Base-by-base conservation (phyloP, 2,888 invertebrate species). In the Epirrhoe alternata region DNA sequence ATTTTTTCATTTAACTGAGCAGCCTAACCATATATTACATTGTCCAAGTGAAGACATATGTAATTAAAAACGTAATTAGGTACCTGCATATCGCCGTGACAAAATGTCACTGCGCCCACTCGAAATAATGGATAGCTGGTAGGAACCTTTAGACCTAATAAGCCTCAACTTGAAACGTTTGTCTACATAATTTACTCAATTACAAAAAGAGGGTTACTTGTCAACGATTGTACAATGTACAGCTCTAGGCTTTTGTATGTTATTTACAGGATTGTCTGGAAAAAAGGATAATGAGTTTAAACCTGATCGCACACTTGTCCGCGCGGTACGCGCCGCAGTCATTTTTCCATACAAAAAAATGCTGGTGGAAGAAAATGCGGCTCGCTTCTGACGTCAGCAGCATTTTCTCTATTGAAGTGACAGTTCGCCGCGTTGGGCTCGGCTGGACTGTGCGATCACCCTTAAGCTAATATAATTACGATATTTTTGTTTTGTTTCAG, bases 61-160 rank as follows among this genome's bases (percentile, higher is more conserved):
- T 54, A 51, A 51, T 60, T 60, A 55, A 14, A 64, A 51, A n/a
- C 33, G 42, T 31, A 31, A 51, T 60, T 50, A 64, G n/a, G n/a
- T n/a, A n/a, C n/a, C n/a, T n/a, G n/a, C 55, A 59, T 59, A 64
- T 12, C 24, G 52, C 42, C 10, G n/a, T 60, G 64, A 55, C 60
- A 60, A 51, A 64, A 64, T 64, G 60, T 58, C 49, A 66, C 53
- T 16, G 42, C 33, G 38, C 5, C 5, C 12, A 31, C 52, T 47
- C 49, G 2, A 61, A 49, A 35, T 58, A 58, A 57, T 57, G 14
- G 30, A 49, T 30, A 14, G 51, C 35, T 59, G 14, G 5, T 14
- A 12, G 14, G 6, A 47, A 42, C 42, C 7, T 5, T 51, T 14
- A 17, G 38, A 38, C 17, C 17, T 38, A 38, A 54, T 54, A 12